Percentiles rank a stretch among this genome's conserved stretches.
Evolutionary conservation across 2,888 invertebrate genomes (phyloP).

Genomic region (Yponomeuta cagnagella): DNA sequence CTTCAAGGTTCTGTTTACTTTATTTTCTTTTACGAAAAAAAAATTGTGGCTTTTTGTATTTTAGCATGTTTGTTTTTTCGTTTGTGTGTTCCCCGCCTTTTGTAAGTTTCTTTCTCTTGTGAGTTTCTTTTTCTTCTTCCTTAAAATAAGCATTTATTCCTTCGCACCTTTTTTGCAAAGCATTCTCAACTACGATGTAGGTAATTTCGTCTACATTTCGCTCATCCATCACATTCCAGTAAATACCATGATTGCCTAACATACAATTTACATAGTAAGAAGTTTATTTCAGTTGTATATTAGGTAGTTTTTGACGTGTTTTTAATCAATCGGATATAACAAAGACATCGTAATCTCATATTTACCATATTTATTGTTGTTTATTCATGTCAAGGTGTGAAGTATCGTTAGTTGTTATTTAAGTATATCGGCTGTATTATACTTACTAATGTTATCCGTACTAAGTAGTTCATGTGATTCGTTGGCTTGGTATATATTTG

Average conservation of each 20-base stretch:
- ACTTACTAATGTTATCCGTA: constrained; percentile 5
- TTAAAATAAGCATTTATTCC: too few relatives aligned
- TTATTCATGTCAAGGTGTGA: neutral
- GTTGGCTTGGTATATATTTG: constrained; percentile 46
- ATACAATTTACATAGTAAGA: neutral
- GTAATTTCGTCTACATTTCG: neutral
- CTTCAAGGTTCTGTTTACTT: too few relatives aligned
- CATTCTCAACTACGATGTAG: too few relatives aligned
- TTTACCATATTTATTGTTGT: neutral
- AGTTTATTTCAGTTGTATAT: neutral
- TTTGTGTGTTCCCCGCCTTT: too few relatives aligned
- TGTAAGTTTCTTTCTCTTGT: too few relatives aligned
- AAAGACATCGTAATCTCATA: neutral
- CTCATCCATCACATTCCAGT: neutral
- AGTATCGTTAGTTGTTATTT: neutral
- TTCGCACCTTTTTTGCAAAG: too few relatives aligned
- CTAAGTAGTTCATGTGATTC: constrained; percentile 14
- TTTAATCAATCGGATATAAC: neutral
- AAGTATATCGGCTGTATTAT: constrained; percentile 19
- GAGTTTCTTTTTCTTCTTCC: too few relatives aligned
- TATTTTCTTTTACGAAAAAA: too few relatives aligned
- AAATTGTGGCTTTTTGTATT: too few relatives aligned
- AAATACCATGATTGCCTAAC: neutral
- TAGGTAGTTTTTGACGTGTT: neutral
- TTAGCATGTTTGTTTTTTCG: too few relatives aligned